Evolutionary conservation across 2,888 invertebrate genomes (phyloP), one percentile per base, ranked within the genome.

Genomic region (Volucella inanis): DNA sequence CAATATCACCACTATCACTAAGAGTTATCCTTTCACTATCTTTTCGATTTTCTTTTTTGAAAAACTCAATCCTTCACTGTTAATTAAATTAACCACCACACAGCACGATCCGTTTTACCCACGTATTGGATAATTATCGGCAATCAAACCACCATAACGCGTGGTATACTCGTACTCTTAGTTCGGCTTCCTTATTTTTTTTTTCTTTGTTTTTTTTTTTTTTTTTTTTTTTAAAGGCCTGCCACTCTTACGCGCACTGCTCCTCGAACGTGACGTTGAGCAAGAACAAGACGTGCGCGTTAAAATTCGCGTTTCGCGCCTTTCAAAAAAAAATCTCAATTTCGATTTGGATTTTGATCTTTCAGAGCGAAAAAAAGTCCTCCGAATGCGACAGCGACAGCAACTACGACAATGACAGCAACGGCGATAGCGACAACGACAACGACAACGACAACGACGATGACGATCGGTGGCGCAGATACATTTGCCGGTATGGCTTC

Each of bases 341-440:
- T 31, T 31, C 4, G 31, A 31, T 31, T 31, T 31, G 62, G 55
- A 62, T 79, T 83, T 50, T 64, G 83, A 74, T 83, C 78, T 79
- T 45, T 79, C 64, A 55, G 79, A 49, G 68, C 11, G 83, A 83
- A 83, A 79, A 68, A 83, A 83, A 83, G 78, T 83, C 83, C 79
- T 83, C 83, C 79, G 83, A 83, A 79, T 83, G 83, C 83, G 83
- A 67, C 65, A 22, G 18, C 18, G 18, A 22, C 18, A 22, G 18
- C 18, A 22, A 49, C 61, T 12, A 52, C 62, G 61, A 72, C 62
- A 31, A 6, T 6, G 6, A 31, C 31, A 6, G 6, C 31, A 6
- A 31, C 31, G 6, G 6, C 6, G 31, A 31, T 6, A 31, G 31
- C 31, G 6, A 31, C 31, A 6, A 6, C 6, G 31, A 31, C 6